Conservation (phyloP, 2,888 invertebrate species). For the Disparrhopalites patrizii region DNA sequence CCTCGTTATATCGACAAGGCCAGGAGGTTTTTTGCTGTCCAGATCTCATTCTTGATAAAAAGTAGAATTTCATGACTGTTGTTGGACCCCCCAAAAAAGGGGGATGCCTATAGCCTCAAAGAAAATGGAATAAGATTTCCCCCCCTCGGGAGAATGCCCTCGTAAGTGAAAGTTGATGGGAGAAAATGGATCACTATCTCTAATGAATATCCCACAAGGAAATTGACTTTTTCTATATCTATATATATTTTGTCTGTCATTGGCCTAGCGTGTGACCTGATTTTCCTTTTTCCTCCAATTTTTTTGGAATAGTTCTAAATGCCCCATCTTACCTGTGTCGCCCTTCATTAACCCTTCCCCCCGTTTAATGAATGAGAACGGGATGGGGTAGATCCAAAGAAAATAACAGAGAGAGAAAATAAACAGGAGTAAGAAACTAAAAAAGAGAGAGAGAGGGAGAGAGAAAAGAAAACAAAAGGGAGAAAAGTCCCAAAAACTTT, state of each 20-base stretch:
- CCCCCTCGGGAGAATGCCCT: not conserved
- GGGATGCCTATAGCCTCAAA: too few species aligned
- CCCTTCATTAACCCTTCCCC: conserved; percentile 2
- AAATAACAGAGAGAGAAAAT: not conserved
- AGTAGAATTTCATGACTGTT: too few species aligned
- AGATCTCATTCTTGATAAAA: not conserved
- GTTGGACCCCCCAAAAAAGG: too few species aligned
- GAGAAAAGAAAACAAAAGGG: not conserved
- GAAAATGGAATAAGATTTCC: not conserved
- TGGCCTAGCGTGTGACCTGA: too few species aligned
- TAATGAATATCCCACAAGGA: conserved; percentile 20
- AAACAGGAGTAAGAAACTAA: too few species aligned
- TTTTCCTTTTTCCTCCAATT: not conserved
- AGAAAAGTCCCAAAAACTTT: not conserved
- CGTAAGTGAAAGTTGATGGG: conserved; percentile 27
- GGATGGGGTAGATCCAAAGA: not conserved
- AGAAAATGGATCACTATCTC: conserved; percentile 14
- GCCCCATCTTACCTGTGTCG: not conserved
- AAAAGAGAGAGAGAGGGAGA: not conserved
- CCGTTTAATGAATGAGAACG: not conserved
- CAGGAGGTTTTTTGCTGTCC: too few species aligned
- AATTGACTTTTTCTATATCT: conserved; percentile 14
- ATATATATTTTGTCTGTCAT: not conserved
- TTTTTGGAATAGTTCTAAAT: not conserved
- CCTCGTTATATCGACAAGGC: too few species aligned